Percentiles rank a stretch among this genome's conserved stretches.
phyloP scores from a whole-genome alignment of 1,140 invertebrate genomes.

The Psix sp. region DNA sequence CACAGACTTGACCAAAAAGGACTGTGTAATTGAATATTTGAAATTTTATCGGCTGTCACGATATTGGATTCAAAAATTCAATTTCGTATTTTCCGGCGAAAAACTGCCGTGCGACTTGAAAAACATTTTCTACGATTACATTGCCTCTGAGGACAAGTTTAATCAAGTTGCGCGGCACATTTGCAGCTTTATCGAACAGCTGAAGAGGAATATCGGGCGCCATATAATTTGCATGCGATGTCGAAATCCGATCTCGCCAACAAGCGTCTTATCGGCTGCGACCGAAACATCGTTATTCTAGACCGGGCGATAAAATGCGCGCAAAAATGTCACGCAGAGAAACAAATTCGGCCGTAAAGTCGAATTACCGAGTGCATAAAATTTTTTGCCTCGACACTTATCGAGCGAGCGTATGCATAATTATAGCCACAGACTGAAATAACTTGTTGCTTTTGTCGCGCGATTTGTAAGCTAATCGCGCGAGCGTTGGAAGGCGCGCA shows the following conservation, averaged over 20 bases:
- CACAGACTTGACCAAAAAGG: too few relatives aligned
- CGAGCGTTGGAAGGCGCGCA: too few relatives aligned
- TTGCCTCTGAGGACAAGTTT: constrained; percentile 32
- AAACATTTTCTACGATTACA: constrained; percentile 34
- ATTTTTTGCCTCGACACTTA: too few relatives aligned
- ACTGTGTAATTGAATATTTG: too few relatives aligned
- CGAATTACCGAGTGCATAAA: too few relatives aligned
- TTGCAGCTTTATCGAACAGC: constrained; percentile 37
- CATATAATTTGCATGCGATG: constrained; percentile 42
- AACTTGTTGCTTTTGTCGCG: too few relatives aligned
- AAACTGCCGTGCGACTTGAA: constrained; percentile 8
- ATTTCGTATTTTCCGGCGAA: too few relatives aligned
- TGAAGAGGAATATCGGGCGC: constrained; percentile 34
- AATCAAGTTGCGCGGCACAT: constrained; percentile 34
- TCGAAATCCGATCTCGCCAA: constrained; percentile 46
- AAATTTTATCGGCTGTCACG: too few relatives aligned
- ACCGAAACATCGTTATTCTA: constrained; percentile 35
- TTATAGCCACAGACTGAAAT: too few relatives aligned
- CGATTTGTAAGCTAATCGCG: too few relatives aligned
- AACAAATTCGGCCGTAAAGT: not conserved
- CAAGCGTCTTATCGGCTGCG: constrained; percentile 36
- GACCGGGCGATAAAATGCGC: constrained; percentile 35
- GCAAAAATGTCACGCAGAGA: constrained; percentile 14
- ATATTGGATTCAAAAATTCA: too few relatives aligned
- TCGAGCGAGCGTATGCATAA: too few relatives aligned